Percentiles rank a stretch among this genome's conserved stretches.
phyloP scores from a whole-genome alignment of 1,140 invertebrate species.

The Amphibalanus amphitrite region DNA sequence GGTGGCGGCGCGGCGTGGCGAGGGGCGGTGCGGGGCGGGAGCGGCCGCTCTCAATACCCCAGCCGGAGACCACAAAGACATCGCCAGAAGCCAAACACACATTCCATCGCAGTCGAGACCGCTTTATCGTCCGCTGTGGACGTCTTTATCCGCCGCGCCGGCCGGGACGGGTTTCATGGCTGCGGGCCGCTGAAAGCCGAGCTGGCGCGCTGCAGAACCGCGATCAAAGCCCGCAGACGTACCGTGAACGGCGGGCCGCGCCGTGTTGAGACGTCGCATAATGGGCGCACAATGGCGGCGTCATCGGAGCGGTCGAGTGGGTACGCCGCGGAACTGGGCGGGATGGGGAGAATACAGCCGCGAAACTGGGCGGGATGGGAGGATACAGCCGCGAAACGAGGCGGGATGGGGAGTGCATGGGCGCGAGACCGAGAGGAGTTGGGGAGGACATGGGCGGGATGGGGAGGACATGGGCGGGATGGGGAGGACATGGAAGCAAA shows the following conservation, averaged over 20 bases:
- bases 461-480: too few species aligned
- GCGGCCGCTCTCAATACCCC: neutral
- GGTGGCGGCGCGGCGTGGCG: too few species aligned
- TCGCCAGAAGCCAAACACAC: neutral
- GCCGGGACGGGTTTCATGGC: neutral
- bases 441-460: too few species aligned
- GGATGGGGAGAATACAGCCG: too few species aligned
- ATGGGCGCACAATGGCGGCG: neutral
- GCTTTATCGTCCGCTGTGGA: neutral
- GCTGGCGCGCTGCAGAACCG: neutral
- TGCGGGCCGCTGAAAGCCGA: neutral
- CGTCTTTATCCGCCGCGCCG: neutral
- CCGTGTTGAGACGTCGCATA: neutral
- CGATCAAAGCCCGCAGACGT: neutral
- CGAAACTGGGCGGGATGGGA: too few species aligned
- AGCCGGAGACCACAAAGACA: neutral
- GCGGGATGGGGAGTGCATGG: too few species aligned
- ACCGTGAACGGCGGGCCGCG: neutral
- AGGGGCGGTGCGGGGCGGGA: neutral
- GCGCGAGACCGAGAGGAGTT: too few species aligned
- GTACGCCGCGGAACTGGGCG: neutral
- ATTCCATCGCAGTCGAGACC: neutral
- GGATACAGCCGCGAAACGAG: too few species aligned
- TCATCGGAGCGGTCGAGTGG: neutral
- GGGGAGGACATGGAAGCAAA: too few species aligned